Evolutionary conservation across 1,140 invertebrate genomes (phyloP).

Genomic region (Ericerus pela): DNA sequence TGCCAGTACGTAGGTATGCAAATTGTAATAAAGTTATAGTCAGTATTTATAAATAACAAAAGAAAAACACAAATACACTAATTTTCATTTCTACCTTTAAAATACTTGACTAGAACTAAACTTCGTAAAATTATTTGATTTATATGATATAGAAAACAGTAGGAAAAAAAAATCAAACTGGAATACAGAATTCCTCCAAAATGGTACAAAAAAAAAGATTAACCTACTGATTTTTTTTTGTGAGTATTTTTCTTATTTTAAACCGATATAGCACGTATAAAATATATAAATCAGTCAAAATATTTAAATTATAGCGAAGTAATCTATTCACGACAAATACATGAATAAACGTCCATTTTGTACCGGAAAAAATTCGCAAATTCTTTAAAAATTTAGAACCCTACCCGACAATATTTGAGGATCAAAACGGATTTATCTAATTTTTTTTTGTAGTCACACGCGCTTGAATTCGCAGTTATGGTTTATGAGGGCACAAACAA

Average conservation of each 20-base stretch:
- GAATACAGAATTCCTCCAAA: background rate
- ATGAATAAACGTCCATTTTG: no score
- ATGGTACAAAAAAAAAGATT: background rate
- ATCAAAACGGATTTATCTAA: background rate
- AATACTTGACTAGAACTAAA: constrained; percentile 7
- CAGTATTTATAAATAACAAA: background rate
- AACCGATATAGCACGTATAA: background rate
- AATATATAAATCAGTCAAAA: background rate
- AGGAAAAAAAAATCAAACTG: background rate
- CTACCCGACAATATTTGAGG: no score
- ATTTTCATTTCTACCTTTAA: background rate
- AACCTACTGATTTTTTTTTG: background rate
- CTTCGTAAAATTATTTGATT: constrained; percentile 1
- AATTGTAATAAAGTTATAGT: constrained; percentile 4
- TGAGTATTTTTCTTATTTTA: background rate
- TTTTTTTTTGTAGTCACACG: background rate
- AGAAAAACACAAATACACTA: constrained; percentile 1
- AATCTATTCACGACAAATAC: no score
- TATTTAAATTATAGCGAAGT: background rate
- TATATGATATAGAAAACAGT: background rate
- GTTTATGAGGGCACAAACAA: background rate
- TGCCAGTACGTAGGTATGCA: background rate
- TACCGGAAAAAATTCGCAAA: no score
- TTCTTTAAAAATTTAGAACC: no score
- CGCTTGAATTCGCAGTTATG: background rate